Evolutionary conservation across 2,888 invertebrate genomes (phyloP), one percentile per base, ranked within the genome.

Genomic region (Camptogramma bilineatum): DNA sequence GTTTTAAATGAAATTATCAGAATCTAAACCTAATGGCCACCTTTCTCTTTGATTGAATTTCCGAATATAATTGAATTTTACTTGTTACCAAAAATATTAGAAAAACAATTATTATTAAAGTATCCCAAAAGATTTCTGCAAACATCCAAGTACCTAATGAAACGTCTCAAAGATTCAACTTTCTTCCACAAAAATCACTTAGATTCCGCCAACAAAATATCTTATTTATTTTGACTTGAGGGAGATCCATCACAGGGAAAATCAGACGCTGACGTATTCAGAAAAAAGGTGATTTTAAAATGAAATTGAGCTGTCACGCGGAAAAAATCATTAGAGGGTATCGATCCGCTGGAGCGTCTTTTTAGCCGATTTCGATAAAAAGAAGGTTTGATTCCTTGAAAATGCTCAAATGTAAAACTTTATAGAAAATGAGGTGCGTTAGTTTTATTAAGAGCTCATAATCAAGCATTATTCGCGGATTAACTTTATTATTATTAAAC

Each of bases 141-240:
- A 47, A 24, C 58, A 58, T 42, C 24, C 34, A 52, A 47, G 34
- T 57, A 39, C 34, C 46, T 47, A 53, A 60, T 60, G 31, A 52
- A 52, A 59, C 18, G 52, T 59, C 46, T 47, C 7, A 31, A 50
- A 60, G 53, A 60, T 42, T 60, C n/a, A 17, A 17, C 57, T 16
- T 46, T 42, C 21, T 44, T 24, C 19, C 21, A 42, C 28, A 51
- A 24, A 60, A 53, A 53, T 53, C 31, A 51, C 44, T 55, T 51
- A 42, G 34, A 13, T 34, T 51, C 19, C 39, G 39, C 48, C 60
- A 51, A 51, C 42, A 34, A 62, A 62, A 52, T 56, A 52, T 31
- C 39, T 18, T 57, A 62, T 62, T 62, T 62, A 62, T 51, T 51
- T 62, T 51, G 51, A 51, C 62, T 55, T 46, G 47, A 46, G 52